Conservation (phyloP, 2,888 invertebrate species). For the Ryuthela nishihirai region DNA sequence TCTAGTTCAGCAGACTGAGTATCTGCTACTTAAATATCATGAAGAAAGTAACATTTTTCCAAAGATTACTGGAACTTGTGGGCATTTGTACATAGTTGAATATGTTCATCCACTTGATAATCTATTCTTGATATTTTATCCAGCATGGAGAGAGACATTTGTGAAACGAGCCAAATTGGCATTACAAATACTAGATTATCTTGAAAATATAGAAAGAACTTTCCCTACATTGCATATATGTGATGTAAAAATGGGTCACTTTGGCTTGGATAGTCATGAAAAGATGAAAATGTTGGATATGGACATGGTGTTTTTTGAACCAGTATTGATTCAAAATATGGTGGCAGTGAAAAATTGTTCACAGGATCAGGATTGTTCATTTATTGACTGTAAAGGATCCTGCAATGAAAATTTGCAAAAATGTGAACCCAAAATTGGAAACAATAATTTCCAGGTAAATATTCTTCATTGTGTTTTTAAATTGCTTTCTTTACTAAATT, state of each 20-base stretch:
- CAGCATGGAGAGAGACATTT: conserved; percentile 39
- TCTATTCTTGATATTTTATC: conserved; percentile 36
- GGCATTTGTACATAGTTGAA: conserved; percentile 63
- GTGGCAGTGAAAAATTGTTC: conserved; percentile 52
- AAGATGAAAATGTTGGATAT: conserved; percentile 59
- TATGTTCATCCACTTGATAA: conserved; percentile 58
- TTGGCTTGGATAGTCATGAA: conserved; percentile 56
- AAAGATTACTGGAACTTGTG: conserved; percentile 63
- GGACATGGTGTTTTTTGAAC: conserved; percentile 61
- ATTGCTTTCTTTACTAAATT: not conserved
- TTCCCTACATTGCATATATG: conserved; percentile 63
- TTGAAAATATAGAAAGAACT: conserved; percentile 59
- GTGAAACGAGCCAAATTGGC: conserved; percentile 45
- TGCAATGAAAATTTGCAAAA: conserved; percentile 57
- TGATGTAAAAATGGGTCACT: conserved; percentile 65
- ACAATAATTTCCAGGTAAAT: conserved; percentile 63
- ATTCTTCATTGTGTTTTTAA: not conserved
- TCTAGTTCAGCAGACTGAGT: conserved; percentile 64
- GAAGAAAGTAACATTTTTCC: conserved; percentile 63
- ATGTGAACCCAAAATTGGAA: conserved; percentile 59
- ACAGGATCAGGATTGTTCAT: conserved; percentile 63
- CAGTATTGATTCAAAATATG: conserved; percentile 46
- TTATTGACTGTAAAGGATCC: conserved; percentile 62
- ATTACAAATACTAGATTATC: conserved; percentile 59
- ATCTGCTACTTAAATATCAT: conserved; percentile 60